Base-by-base conservation (phyloP, 2,888 invertebrate species). In the Trichacis sp. region DNA sequence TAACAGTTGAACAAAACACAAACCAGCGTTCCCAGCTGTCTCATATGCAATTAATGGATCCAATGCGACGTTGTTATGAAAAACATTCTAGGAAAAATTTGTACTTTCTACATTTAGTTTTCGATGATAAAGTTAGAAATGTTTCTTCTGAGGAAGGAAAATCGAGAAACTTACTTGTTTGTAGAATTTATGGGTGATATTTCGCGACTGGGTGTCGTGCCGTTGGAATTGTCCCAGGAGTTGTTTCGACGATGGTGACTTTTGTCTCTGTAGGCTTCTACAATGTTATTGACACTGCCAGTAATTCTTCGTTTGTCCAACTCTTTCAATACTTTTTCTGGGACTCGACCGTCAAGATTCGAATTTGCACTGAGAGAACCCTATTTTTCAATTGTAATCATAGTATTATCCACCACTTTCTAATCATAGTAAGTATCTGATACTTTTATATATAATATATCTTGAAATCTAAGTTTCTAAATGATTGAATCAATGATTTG, bases 321-420 rank as follows among this genome's bases (percentile, higher is more conserved):
- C 79, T 91, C 89, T 73, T 88, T 89, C 73, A 89, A 88, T 14
- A 91, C 88, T 11, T 90, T 88, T 63, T 91, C 88, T 0, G 91
- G 89, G 55, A 92, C 84, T 58, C 83, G 81, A 59, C 86, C 86
- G 17, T 85, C 84, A 1, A 85, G 82, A 72, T 75, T 83, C 33
- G 75, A 74, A 3, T 53, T 19, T 45, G 64, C 71, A n/a, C 54
- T 43, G 72, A 30, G 49, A 6, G 46, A 24, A 1, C 24, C 46
- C 46, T 46, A 19, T 19, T 11, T 5, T 2, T 9, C 4, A 29
- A 45, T n/a, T n/a, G n/a, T n/a, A 45, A 24, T 24, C 4, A 24
- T 24, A 24, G 3, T 24, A n/a, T n/a, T n/a, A n/a, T n/a, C 40
- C 8, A 15, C n/a, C 33, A 33, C n/a, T 33, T 33, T 4, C 29